phyloP scores from a whole-genome alignment of 23 tunicate species.

The Phallusia fumigata region DNA sequence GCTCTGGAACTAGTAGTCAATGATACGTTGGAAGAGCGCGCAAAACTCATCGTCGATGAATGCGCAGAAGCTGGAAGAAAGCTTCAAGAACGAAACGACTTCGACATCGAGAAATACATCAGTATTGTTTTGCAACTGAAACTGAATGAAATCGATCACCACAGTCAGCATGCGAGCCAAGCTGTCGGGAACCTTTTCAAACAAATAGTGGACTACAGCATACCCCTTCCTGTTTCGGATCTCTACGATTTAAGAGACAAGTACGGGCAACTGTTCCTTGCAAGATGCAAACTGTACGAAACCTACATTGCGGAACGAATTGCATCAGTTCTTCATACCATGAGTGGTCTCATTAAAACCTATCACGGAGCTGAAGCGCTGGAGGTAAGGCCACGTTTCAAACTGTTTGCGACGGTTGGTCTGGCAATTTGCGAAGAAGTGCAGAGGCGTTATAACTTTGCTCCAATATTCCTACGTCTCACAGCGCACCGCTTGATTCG shows the following conservation, averaged over 20 bases:
- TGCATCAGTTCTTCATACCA: constrained; percentile 14
- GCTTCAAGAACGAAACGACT: background rate
- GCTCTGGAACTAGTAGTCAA: background rate
- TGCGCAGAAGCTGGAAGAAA: constrained; percentile 6
- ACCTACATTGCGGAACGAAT: constrained; percentile 12
- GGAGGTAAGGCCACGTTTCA: background rate
- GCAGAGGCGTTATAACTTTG: background rate
- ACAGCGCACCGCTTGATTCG: background rate
- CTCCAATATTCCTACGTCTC: background rate
- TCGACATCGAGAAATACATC: constrained; percentile 15
- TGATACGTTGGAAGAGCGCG: background rate
- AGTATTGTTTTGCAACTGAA: constrained; percentile 13
- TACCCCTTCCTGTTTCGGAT: background rate
- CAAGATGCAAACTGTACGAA: background rate
- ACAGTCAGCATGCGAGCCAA: background rate
- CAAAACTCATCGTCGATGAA: background rate
- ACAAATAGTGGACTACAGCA: background rate
- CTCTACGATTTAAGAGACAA: background rate
- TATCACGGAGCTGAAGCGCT: background rate
- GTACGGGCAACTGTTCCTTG: background rate
- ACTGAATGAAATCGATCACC: background rate
- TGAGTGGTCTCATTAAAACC: background rate
- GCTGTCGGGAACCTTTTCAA: background rate
- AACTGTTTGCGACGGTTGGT: background rate
- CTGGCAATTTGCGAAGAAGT: background rate